A percentile compares a stretch with the other conserved stretches of the same genome.
These are phyloP conservation scores for Cettia cetti DNA, from an alignment of 2,113 vertebrate species.

Conservation along the genomic window DNA sequence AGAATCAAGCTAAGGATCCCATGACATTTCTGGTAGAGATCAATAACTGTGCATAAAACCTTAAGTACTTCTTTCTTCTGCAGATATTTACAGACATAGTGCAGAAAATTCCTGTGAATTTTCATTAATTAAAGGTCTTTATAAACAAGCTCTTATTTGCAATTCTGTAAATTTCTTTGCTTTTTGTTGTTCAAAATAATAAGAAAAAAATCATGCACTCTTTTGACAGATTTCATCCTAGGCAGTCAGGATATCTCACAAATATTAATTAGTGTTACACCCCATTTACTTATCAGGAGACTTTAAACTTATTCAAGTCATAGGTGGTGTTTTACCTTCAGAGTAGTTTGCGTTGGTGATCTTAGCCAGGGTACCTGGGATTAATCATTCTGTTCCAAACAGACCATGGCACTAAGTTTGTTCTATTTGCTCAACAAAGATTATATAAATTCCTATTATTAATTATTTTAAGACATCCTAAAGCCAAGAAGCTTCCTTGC, in stretches of 20 bases:
- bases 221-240: background rate
- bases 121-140: background rate
- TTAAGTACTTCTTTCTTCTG: background rate
- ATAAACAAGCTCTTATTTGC: background rate
- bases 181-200: background rate
- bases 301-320: background rate
- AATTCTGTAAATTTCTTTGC: background rate
- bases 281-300: background rate
- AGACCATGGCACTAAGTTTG: background rate
- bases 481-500: background rate
- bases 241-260: background rate
- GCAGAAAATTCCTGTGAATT: background rate
- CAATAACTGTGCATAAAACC: background rate
- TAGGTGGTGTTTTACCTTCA: background rate
- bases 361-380: background rate
- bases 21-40: background rate
- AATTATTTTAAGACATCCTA: background rate
- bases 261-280: constrained; percentile 1
- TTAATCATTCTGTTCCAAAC: background rate
- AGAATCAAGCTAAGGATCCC: background rate
- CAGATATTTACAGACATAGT: background rate
- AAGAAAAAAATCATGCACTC: background rate
- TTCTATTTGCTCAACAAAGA: background rate
- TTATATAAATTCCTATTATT: background rate
- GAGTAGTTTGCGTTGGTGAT: background rate